Conservation (phyloP, 2,113 vertebrate genomes). For the Thymallus thymallus region DNA sequence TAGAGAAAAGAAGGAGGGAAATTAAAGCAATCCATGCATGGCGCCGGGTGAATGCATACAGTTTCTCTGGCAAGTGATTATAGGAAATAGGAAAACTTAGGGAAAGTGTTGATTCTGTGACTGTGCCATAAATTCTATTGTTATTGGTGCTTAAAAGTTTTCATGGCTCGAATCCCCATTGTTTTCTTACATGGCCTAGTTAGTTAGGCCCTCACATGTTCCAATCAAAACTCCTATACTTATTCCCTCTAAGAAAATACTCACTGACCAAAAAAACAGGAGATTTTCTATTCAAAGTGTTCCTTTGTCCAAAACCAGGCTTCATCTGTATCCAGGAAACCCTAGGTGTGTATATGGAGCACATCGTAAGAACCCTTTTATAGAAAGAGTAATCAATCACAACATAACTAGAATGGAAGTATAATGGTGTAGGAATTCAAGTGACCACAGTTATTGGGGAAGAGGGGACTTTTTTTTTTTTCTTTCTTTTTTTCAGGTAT, state of each 20-base stretch:
- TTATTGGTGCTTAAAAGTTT: conserved; percentile 11
- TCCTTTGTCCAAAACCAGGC: too few species aligned
- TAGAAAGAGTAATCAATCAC: neutral
- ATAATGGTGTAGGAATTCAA: neutral
- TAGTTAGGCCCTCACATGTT: conserved; percentile 56
- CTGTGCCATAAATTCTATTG: conserved; percentile 15
- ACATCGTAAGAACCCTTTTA: neutral
- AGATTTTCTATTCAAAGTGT: neutral
- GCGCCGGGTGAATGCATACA: conserved; percentile 23
- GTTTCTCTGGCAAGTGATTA: conserved; percentile 59
- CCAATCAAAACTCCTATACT: conserved; percentile 7
- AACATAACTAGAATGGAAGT: neutral
- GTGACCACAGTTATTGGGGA: neutral
- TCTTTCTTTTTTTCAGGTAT: neutral
- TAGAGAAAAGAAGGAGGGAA: conserved; percentile 29
- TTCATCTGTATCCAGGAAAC: too few species aligned
- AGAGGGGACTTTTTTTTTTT: neutral
- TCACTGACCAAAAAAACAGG: neutral
- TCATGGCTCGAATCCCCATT: conserved; percentile 30
- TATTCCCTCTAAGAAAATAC: conserved; percentile 26
- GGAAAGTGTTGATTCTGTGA: conserved; percentile 28
- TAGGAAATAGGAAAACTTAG: conserved; percentile 43
- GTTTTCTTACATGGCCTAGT: conserved; percentile 58
- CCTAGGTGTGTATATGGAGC: too few species aligned
- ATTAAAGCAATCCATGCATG: conserved; percentile 44